Base-by-base conservation (phyloP, 2,113 vertebrate species). In the Porphyrio hochstetteri region DNA sequence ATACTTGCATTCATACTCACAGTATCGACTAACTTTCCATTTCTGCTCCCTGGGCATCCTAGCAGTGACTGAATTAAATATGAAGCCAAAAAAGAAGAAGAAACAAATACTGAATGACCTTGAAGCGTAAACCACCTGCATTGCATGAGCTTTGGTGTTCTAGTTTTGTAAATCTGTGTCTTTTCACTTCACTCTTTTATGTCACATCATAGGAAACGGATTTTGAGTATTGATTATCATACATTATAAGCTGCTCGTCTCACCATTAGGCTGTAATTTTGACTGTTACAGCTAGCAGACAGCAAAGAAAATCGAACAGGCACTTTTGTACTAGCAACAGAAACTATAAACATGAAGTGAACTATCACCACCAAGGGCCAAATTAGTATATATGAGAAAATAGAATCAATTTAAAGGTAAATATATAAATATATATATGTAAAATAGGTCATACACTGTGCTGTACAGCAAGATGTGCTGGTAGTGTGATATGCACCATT, bases 41-140 rank as follows among this genome's bases (percentile, higher is more conserved):
- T 96, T 97, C 56, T 92, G 40, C 24, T 96, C 57, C 65, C 83
- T 94, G 56, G 63, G 77, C 79, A 94, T 92, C 36, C 36, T 92
- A 94, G 38, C 57, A 77, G 20, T 59, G 71, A 91, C 82, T 97
- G 83, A 97, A 96, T 96, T 97, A 97, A 97, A 96, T 94, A 97
- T 83, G 86, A 96, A 97, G 76, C 44, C 70, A 88, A 90, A 91
- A 90, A 56, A 82, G 10, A 84, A 64, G 76, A 65, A 87, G 57
- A 92, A 86, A 94, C 53, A 93, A 81, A 61, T 81, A n/a, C 44
- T 29, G 86, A 97, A 97, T 93, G 96, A 98, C 98, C 98, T 98
- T 98, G 97, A 98, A 97, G 96, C 93, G 93, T 96, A 98, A 97
- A 97, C 48, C 86, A 97, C 95, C 94, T 96, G 92, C 84, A 96